Evolutionary conservation across 2,113 vertebrate species (phyloP), one percentile per base, ranked within the genome.

Genomic region (Arvicanthis niloticus): DNA sequence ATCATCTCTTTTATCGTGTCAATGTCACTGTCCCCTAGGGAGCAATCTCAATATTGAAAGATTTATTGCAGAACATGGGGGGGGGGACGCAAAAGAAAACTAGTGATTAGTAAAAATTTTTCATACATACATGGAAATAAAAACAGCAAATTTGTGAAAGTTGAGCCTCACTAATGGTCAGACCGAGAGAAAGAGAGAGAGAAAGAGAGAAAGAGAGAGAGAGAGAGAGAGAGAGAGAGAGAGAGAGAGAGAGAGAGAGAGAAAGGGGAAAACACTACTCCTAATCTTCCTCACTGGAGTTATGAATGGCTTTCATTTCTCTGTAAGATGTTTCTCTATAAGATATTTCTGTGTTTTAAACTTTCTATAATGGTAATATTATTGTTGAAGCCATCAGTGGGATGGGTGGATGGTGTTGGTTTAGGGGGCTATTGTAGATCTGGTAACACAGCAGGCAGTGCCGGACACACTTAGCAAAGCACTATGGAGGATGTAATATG

Each of bases 391-490:
- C 53, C n/a, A 42, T 22, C 16, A 11, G 31, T 29, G 65, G 65
- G 3, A 9, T 1, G 3, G 5, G 16, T 6, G 7, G 34, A 2
- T 17, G 19, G 8, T 29, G 3, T 37, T 77, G 45, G 10, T 76
- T 37, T 80, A 67, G 9, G 16, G 51, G 51, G 29, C 9, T 40
- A 11, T 68, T 72, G 37, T 2, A 21, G 7, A 80, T 26, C 4
- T 62, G 13, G 17, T 24, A 34, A 37, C 56, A 26, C 4, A 15
- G 26, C 21, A 21, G 12, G 5, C n/a, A 0, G 53, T 34, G 7
- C 15, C 37, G 40, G 7, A 77, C 5, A 73, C 22, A 80, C 48
- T 77, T 34, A 24, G 15, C 0, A 80, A 77, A 88, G n/a, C 75
- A n/a, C 45, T 34, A 29, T 5, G 56, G n/a, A 53, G 34, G 11